Base-by-base conservation (phyloP, 2,113 vertebrate genomes). In the Haemorhous mexicanus region DNA sequence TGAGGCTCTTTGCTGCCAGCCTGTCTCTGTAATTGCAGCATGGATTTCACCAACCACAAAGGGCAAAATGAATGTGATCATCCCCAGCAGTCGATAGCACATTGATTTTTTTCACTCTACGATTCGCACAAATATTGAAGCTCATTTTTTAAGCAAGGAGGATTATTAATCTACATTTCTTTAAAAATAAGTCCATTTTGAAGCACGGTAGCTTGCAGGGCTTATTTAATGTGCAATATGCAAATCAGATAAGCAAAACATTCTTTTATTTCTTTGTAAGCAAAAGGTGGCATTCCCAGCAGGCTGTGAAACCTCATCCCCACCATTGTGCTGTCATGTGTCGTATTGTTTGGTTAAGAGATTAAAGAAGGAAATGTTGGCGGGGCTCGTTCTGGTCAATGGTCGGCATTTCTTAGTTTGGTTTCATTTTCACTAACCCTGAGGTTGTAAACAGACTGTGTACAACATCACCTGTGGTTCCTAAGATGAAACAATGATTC, bases 11-110 rank as follows among this genome's bases (percentile, higher is more conserved):
- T 98, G 97, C 98, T 98, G 98, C 98, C 97, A 98, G 98, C 97
- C 98, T 97, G 97, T 97, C 98, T 98, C 96, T 98, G 98, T 98
- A 98, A 98, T 98, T 98, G 98, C 97, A 98, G 98, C 98, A 98
- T 98, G 97, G 98, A 98, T 98, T 98, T 98, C 98, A 98, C 97
- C 98, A 98, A 98, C 98, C 98, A 98, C 98, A 98, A 98, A 98
- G 98, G 98, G 97, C 97, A 98, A 97, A 98, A 98, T 97, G 97
- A 98, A 98, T 98, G 98, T 97, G 98, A 98, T 98, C 97, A 98
- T 97, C 97, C 97, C 96, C 95, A 93, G 96, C 94, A 96, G 98
- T 98, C 98, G 72, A 98, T 98, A 98, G 94, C 47, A 90, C 97
- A 98, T 98, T 95, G 98, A 98, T 98, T 98, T 98, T 97, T 98